These are phyloP conservation scores for Hypomecis atomaria DNA, from an alignment of 2,888 invertebrate species.

Conservation along the genomic window DNA sequence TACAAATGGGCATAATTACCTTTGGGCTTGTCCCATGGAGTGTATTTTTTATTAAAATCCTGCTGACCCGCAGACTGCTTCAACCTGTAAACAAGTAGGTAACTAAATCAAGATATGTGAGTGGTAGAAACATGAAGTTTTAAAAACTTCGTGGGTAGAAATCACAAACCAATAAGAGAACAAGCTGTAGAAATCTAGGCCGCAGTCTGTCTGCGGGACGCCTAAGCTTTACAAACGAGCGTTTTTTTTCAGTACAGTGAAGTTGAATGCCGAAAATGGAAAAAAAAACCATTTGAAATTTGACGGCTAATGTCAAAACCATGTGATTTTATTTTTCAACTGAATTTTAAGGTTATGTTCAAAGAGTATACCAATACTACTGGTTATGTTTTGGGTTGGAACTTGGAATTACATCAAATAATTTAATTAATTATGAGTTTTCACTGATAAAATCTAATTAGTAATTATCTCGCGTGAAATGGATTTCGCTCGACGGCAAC, in stretches of 20 bases:
- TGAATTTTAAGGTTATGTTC: background rate
- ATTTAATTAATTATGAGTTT: background rate
- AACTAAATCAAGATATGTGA: too few species aligned
- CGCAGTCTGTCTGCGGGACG: too few species aligned
- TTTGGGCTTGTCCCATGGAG: too few species aligned
- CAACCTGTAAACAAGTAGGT: too few species aligned
- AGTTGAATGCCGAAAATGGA: background rate
- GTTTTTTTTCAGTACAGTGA: background rate
- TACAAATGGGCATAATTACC: too few species aligned
- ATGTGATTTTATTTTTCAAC: background rate
- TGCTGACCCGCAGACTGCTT: too few species aligned
- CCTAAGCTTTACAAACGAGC: slow-evolving; percentile 1
- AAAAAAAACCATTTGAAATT: background rate
- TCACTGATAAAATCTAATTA: background rate
- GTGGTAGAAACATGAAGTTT: too few species aligned
- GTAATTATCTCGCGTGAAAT: slow-evolving; percentile 70
- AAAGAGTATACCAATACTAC: too few species aligned
- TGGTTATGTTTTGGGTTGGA: background rate
- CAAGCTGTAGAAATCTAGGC: too few species aligned
- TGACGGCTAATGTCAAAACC: slow-evolving; percentile 3
- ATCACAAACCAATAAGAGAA: too few species aligned
- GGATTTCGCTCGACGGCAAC: slow-evolving; percentile 89
- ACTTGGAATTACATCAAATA: background rate
- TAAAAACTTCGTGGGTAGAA: too few species aligned
- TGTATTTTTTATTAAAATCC: too few species aligned